phyloP scores from a whole-genome alignment of 2,797 vertebrate genomes.

The Rhinophrynus dorsalis region DNA sequence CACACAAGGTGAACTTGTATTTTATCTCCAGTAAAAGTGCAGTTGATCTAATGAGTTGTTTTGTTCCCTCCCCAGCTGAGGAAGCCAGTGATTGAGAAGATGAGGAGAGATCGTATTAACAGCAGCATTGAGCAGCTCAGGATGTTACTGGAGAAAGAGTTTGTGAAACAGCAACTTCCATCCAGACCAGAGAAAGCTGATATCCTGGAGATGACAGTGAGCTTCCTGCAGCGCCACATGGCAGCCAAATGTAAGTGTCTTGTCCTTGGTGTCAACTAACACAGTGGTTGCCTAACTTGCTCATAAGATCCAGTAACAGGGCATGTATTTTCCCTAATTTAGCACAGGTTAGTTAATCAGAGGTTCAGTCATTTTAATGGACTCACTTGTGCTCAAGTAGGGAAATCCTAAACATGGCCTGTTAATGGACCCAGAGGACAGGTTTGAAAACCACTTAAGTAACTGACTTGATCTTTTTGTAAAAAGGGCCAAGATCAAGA shows the following conservation, averaged over 20 bases:
- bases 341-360: too few species aligned
- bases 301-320: too few species aligned
- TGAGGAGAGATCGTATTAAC: constrained; percentile 63
- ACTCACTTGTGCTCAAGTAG: neutral
- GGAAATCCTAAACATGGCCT: neutral
- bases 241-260: constrained; percentile 52
- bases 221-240: constrained; percentile 69
- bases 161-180: constrained; percentile 66
- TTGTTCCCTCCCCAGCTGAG: constrained; percentile 68
- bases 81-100: constrained; percentile 81
- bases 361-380: neutral
- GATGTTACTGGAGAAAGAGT: constrained; percentile 69
- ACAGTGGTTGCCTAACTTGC: too few species aligned
- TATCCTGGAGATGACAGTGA: constrained; percentile 78
- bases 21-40: neutral
- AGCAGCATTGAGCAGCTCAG: constrained; percentile 72
- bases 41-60: neutral
- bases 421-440: neutral
- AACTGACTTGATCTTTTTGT: neutral
- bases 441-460: neutral
- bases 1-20: neutral
- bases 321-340: rapidly evolving
- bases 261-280: rapidly evolving
- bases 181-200: constrained; percentile 81
- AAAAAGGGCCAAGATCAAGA: neutral